Evolutionary conservation across 2,888 invertebrate genomes (phyloP).

Genomic region (Euspilapteryx auroguttella): DNA sequence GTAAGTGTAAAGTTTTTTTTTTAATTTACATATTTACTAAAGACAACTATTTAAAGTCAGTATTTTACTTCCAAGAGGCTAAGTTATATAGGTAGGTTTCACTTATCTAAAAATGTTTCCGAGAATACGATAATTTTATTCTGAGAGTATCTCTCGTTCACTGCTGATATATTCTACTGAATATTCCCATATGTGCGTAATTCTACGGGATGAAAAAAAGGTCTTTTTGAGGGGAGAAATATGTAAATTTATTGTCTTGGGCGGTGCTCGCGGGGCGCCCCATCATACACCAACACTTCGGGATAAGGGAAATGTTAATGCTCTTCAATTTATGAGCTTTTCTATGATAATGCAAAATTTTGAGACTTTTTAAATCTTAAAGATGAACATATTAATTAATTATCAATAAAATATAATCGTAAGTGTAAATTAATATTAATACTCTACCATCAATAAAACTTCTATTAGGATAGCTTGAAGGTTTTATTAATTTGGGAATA

Average conservation of each 20-base stretch:
- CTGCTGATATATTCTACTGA: slow-evolving; percentile 60
- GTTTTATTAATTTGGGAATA: no score
- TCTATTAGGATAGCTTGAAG: no score
- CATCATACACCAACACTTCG: slow-evolving; percentile 60
- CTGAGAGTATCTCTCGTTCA: slow-evolving; percentile 55
- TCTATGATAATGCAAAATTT: slow-evolving; percentile 62
- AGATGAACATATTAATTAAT: no score
- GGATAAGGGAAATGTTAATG: slow-evolving; percentile 62
- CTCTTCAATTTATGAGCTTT: slow-evolving; percentile 59
- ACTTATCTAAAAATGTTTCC: slow-evolving; percentile 49
- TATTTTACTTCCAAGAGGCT: no score
- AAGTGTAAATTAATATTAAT: no score
- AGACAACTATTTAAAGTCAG: no score
- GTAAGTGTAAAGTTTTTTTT: no score
- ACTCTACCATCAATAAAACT: no score
- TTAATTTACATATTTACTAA: no score
- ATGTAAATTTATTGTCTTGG: slow-evolving; percentile 63
- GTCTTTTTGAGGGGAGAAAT: slow-evolving; percentile 62
- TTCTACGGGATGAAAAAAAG: slow-evolving; percentile 61
- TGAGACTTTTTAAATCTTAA: no score
- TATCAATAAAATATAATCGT: no score
- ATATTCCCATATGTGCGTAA: slow-evolving; percentile 63
- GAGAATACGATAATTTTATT: slow-evolving; percentile 57
- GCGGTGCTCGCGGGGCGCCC: slow-evolving; percentile 44
- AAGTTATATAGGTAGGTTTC: no score